Conservation (phyloP, 2,113 vertebrate species). For the Todiramphus chloris region DNA sequence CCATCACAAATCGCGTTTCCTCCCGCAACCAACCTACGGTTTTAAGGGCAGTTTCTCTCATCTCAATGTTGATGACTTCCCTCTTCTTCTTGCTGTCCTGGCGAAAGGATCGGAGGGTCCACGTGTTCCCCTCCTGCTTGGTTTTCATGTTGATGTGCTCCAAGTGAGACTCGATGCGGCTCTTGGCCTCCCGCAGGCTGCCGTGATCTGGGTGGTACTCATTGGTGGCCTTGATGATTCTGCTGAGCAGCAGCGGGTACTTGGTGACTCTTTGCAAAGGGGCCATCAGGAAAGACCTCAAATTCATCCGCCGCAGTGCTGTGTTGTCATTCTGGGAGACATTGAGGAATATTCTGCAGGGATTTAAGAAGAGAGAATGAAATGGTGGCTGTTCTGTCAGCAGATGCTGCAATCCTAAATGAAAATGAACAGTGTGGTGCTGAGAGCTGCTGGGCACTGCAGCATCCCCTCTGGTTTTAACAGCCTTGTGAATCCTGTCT, state of each 20-base stretch:
- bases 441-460: not conserved
- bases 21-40: constrained; percentile 87
- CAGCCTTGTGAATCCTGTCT: not conserved
- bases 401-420: not conserved
- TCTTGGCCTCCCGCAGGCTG: constrained; percentile 88
- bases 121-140: constrained; percentile 87
- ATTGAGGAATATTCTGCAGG: constrained; percentile 88
- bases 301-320: constrained; percentile 88
- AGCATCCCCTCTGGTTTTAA: not conserved
- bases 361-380: constrained; percentile 20
- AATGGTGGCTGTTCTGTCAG: not conserved
- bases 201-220: constrained; percentile 86
- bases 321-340: constrained; percentile 95
- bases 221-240: constrained; percentile 86
- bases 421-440: not conserved
- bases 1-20: constrained; percentile 89
- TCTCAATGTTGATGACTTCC: constrained; percentile 89
- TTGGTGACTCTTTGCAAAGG: constrained; percentile 92
- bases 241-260: constrained; percentile 88
- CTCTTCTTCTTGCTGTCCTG: constrained; percentile 89
- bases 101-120: constrained; percentile 90
- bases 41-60: constrained; percentile 88
- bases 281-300: constrained; percentile 92
- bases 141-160: constrained; percentile 97
- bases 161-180: constrained; percentile 89